phyloP scores from a whole-genome alignment of 2,113 vertebrate species.

The Thermophis baileyi region DNA sequence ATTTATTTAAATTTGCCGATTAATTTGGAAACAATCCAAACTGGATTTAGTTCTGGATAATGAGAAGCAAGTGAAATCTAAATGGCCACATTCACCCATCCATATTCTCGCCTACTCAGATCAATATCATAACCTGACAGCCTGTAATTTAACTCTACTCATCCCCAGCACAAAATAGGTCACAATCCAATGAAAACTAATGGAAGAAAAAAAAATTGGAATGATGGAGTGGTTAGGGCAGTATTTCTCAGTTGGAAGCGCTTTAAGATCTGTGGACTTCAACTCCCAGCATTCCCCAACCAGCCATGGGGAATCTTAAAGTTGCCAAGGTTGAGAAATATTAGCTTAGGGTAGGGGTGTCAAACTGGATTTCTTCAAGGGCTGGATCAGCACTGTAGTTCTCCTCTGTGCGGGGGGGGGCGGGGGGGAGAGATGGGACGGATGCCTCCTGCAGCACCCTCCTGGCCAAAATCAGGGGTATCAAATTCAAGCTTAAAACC shows the following conservation, averaged over 20 bases:
- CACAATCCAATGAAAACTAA: neutral
- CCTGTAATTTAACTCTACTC: neutral
- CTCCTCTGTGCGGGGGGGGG: no score
- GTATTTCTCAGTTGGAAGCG: neutral
- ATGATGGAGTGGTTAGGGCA: neutral
- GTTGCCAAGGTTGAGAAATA: neutral
- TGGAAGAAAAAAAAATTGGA: neutral
- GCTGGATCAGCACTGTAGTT: no score
- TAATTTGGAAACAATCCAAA: neutral
- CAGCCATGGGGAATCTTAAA: neutral
- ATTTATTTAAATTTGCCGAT: neutral
- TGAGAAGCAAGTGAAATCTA: neutral
- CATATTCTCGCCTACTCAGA: neutral
- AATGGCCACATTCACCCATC: neutral
- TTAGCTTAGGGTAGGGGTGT: neutral
- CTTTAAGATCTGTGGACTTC: neutral
- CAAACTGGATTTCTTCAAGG: no score
- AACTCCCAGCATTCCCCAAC: neutral
- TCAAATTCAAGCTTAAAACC: no score
- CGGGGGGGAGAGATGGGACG: no score
- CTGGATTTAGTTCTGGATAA: neutral
- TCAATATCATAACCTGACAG: neutral
- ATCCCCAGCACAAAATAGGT: neutral
- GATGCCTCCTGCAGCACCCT: no score
- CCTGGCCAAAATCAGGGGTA: no score